phyloP scores from a whole-genome alignment of 2,888 invertebrate genomes.

The Nebria brevicollis region DNA sequence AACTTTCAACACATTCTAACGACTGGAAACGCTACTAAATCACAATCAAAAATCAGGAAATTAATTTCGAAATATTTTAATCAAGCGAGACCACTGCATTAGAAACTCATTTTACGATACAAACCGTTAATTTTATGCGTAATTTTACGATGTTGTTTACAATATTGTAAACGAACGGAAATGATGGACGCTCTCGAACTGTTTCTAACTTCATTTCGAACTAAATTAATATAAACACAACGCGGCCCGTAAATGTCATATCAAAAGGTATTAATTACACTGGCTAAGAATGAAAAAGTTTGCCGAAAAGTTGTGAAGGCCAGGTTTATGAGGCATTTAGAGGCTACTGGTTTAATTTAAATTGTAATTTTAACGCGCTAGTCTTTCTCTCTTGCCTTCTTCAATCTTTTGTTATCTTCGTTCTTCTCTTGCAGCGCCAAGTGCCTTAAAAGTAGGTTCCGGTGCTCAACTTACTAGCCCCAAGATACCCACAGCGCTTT shows the following conservation, averaged over 20 bases:
- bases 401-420: background rate
- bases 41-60: background rate
- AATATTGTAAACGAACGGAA: background rate
- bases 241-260: background rate
- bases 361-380: background rate
- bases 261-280: background rate
- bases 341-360: background rate
- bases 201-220: background rate
- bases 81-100: background rate
- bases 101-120: background rate
- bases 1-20: background rate
- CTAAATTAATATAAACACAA: conserved; percentile 1
- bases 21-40: background rate
- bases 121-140: background rate
- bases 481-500: background rate
- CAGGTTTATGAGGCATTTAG: background rate
- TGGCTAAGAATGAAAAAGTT: background rate
- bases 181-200: background rate
- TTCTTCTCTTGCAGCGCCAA: background rate
- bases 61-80: background rate
- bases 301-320: background rate
- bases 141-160: background rate
- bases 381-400: background rate
- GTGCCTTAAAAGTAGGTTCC: background rate
- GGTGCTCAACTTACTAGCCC: background rate